Evolutionary conservation across 2,888 invertebrate species (phyloP), one percentile per base, ranked within the genome.

Genomic region (Achlya flavicornis): DNA sequence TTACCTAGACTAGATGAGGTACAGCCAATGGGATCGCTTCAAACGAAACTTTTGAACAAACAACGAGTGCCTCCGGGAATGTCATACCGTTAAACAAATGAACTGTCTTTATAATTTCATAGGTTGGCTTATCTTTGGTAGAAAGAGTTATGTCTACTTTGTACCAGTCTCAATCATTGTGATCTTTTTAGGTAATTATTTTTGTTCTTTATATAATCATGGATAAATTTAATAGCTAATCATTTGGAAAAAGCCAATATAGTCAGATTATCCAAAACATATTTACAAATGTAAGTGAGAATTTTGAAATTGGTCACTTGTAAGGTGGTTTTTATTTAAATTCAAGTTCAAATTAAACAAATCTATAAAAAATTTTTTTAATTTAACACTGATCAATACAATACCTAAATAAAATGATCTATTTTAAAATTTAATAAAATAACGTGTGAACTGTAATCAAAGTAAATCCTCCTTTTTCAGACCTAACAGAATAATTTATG

Each of bases 1-100:
- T 73, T 77, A 77, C 65, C 64, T 68, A 62, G 67, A 62, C 61
- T 63, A 64, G 41, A 33, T 53, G 16, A 26, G 60, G 4, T 53
- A 19, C 3, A 10, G 19, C 53, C 19, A 53, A 48, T 48, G 53
- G 53, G 53, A 53, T 19, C 53, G 10, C 53, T 53, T 16, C 53
- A 10, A 10, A 19, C 19, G 19, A 19, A 60, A 60, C 41, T 60
- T 60, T 58, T 41, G 60, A 12, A 43, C 60, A 60, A 60, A 60
- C 60, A 58, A 35, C 11, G 58, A 33, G 7, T 35, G 58, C n/a
- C 38, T 41, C 14, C 26, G 38, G 19, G 19, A 0, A 12, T 38
- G 19, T 41, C 41, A 60, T 41, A 26, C 5, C 19, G 11, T 19
- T 10, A 53, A 53, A 53, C 53, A 53, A 53, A 53, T 53, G 53